Conservation (phyloP, 1,140 invertebrate species). For the Sarcophaga peregrina region DNA sequence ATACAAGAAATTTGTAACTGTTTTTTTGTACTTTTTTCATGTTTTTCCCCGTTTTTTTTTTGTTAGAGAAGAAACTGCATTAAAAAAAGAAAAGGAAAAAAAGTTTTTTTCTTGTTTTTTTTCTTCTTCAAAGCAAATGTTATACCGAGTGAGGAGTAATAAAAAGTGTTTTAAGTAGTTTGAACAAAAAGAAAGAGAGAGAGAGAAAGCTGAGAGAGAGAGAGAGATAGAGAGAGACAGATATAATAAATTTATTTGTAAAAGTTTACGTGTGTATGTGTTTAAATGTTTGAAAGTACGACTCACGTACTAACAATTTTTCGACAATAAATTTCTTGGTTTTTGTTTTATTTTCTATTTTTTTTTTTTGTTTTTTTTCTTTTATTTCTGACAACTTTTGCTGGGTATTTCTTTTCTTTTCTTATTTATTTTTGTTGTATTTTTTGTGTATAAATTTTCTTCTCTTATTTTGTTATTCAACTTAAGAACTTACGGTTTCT, state of each 20-base stretch:
- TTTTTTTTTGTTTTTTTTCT: background rate
- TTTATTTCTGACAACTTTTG: background rate
- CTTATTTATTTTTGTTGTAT: background rate
- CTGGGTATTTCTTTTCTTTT: background rate
- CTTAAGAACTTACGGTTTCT: too few species aligned
- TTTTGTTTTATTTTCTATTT: slow-evolving; percentile 19
- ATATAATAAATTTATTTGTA: background rate
- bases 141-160: too few species aligned
- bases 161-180: background rate
- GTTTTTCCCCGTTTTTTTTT: too few species aligned
- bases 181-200: background rate
- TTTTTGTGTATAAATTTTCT: slow-evolving; percentile 28
- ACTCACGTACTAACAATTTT: slow-evolving; percentile 41
- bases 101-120: too few species aligned
- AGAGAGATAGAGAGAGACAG: background rate
- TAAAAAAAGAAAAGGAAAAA: too few species aligned
- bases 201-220: background rate
- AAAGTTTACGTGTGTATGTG: too few species aligned
- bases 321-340: slow-evolving; percentile 30
- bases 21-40: background rate
- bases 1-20: slow-evolving; percentile 1
- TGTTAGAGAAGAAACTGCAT: background rate
- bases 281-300: slow-evolving; percentile 9
- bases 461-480: background rate
- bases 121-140: too few species aligned